Conservation (phyloP, 2,113 vertebrate species). For the Sciurus niger region DNA sequence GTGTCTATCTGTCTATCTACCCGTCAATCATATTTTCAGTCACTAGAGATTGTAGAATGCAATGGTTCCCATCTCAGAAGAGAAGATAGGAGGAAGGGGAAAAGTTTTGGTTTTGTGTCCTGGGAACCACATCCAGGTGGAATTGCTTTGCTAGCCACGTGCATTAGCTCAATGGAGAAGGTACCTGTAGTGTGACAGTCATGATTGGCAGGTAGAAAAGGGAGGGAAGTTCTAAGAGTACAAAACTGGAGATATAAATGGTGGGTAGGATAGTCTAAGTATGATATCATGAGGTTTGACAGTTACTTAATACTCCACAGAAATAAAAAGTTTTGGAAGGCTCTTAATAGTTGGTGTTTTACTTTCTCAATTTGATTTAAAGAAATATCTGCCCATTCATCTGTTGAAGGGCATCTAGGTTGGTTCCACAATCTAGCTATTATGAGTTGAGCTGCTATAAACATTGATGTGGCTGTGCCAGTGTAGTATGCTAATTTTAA, state of each 20-base stretch:
- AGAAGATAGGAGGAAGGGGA: not conserved
- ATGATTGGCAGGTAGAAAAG: not conserved
- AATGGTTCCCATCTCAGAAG: not conserved
- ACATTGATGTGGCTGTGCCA: too few species aligned
- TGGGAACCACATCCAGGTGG: not conserved
- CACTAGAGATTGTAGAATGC: not conserved
- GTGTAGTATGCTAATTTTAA: too few species aligned
- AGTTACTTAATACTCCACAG: not conserved
- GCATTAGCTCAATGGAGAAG: not conserved
- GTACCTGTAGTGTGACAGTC: not conserved
- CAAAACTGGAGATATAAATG: not conserved
- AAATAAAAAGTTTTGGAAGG: not conserved
- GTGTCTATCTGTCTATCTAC: too few species aligned
- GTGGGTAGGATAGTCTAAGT: not conserved
- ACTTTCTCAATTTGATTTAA: not conserved
- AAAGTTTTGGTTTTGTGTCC: not conserved
- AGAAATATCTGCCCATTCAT: not conserved
- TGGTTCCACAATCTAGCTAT: too few species aligned
- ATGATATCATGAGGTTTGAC: not conserved
- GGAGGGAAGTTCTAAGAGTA: not conserved
- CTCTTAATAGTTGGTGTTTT: not conserved
- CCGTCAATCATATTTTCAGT: not conserved
- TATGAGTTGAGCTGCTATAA: too few species aligned
- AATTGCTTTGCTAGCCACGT: not conserved
- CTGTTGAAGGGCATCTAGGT: too few species aligned